These are phyloP conservation scores for Chrysaora quinquecirrha DNA, from an alignment of 30 jellyfish, hydroid and myxozoan species.

Conservation along the genomic window DNA sequence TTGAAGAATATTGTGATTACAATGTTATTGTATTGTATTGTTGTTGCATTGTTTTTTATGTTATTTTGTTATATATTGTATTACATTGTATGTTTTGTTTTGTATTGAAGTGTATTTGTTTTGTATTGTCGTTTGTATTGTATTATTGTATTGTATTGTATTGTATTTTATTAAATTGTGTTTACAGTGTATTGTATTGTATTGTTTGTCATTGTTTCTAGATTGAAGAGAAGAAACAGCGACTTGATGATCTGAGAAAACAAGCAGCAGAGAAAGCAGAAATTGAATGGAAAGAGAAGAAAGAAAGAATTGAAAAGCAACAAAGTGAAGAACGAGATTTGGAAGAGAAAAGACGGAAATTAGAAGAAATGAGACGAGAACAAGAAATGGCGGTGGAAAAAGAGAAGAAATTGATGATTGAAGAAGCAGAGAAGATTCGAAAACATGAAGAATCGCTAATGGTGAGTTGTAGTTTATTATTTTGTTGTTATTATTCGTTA, in stretches of 20 bases:
- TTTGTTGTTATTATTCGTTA: no score
- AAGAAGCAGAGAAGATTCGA: constrained; percentile 85
- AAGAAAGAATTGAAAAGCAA: constrained; percentile 77
- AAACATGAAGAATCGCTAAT: constrained; percentile 80
- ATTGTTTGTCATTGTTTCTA: no score
- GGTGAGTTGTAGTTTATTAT: constrained; percentile 70
- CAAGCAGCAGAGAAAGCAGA: constrained; percentile 97
- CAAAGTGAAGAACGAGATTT: constrained; percentile 85
- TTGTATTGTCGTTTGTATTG: no score
- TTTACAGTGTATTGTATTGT: no score
- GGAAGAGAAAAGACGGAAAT: constrained; percentile 62
- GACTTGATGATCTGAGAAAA: constrained; percentile 76
- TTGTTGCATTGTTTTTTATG: no score
- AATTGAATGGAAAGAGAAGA: constrained; percentile 95
- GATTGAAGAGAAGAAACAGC: constrained; percentile 93
- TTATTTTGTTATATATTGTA: no score
- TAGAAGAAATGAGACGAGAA: constrained; percentile 85
- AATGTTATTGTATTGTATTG: no score
- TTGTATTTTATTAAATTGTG: no score
- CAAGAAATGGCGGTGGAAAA: constrained; percentile 70
- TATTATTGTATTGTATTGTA: no score
- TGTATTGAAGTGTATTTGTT: no score
- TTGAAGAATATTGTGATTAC: no score
- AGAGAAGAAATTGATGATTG: constrained; percentile 68
- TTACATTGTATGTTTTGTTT: no score